These are phyloP conservation scores for Vespertilio murinus DNA, from an alignment of 2,797 vertebrate species.

Conservation along the genomic window DNA sequence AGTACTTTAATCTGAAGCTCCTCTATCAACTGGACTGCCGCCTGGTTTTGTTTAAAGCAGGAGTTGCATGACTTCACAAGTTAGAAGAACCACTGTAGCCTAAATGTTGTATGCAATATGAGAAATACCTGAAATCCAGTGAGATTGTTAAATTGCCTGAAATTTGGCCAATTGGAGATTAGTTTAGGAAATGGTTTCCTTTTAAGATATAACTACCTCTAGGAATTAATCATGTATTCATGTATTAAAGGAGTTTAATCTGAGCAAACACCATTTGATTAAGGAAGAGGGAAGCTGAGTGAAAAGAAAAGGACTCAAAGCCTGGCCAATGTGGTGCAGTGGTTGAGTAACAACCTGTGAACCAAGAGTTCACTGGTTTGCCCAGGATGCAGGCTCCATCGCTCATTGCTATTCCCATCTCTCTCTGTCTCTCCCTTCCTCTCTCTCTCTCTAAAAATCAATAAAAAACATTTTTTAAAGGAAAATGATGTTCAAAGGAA, in stretches of 20 bases:
- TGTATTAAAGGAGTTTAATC: slow-evolving; percentile 40
- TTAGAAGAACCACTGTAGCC: background rate
- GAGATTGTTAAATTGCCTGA: slow-evolving; percentile 43
- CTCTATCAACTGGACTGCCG: background rate
- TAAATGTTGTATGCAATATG: background rate
- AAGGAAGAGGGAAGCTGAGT: background rate
- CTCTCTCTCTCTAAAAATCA: background rate
- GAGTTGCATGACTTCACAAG: background rate
- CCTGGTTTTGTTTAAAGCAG: background rate
- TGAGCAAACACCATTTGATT: slow-evolving; percentile 32
- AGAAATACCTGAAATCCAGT: slow-evolving; percentile 5
- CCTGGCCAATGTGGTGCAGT: background rate
- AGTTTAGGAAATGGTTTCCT: slow-evolving; percentile 31
- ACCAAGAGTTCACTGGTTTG: background rate
- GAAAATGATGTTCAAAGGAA: background rate
- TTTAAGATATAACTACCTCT: slow-evolving; percentile 24
- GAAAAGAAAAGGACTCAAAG: background rate
- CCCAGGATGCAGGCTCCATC: background rate
- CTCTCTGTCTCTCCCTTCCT: background rate
- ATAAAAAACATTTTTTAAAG: background rate
- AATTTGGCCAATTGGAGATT: slow-evolving; percentile 53
- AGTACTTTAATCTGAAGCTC: background rate
- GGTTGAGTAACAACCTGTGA: background rate
- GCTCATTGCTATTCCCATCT: background rate
- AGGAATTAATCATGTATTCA: slow-evolving; percentile 20